These are phyloP conservation scores for Cephalopterus ornatus DNA, from an alignment of 2,113 vertebrate genomes.

Conservation along the genomic window DNA sequence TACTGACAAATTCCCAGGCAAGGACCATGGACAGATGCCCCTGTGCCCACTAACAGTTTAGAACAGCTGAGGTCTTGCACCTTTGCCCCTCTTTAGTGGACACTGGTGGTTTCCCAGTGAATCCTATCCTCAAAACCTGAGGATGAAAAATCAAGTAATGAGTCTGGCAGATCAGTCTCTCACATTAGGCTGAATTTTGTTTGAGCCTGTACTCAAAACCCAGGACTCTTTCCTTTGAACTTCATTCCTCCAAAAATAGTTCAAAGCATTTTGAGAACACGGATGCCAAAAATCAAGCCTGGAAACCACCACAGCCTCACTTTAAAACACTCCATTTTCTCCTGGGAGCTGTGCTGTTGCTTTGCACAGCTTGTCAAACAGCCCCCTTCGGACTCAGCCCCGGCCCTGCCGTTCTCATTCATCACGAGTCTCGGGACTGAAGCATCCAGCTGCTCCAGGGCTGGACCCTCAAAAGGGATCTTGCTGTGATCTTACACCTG, in stretches of 20 bases:
- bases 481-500: slow-evolving; percentile 1
- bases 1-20: not conserved
- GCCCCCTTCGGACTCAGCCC: not conserved
- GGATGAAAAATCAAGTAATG: not conserved
- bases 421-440: not conserved
- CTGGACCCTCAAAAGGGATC: slow-evolving; percentile 7
- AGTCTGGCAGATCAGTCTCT: not conserved
- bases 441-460: slow-evolving; percentile 30
- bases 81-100: not conserved
- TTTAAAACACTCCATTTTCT: not conserved
- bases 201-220: not conserved
- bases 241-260: not conserved
- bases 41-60: too few species aligned
- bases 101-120: not conserved
- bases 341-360: not conserved
- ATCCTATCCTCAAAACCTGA: not conserved
- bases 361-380: slow-evolving; percentile 1
- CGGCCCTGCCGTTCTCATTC: not conserved
- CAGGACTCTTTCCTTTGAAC: not conserved
- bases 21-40: not conserved
- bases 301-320: not conserved
- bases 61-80: not conserved
- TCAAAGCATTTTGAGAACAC: slow-evolving; percentile 17
- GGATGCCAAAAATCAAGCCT: slow-evolving; percentile 14
- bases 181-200: not conserved